Evolutionary conservation across 2,888 invertebrate species (phyloP).

Genomic region (Caradrina clavipalpis): DNA sequence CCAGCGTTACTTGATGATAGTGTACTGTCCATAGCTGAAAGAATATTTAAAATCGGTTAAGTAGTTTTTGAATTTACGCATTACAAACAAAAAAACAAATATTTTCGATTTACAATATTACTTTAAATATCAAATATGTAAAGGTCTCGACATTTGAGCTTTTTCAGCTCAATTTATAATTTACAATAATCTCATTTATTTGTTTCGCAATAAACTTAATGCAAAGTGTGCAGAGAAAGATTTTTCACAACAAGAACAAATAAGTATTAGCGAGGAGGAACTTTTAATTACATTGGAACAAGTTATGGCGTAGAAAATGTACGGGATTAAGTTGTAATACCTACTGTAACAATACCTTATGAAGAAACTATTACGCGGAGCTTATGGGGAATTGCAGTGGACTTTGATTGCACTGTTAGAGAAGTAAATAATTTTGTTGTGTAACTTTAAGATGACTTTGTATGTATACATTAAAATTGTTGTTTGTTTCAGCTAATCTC

Average conservation of each 20-base stretch:
- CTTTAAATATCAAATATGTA: no score
- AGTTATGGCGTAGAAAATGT: constrained; percentile 48
- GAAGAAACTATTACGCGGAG: constrained; percentile 35
- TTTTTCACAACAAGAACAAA: constrained; percentile 41
- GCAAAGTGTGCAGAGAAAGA: constrained; percentile 26
- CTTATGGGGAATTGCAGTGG: constrained; percentile 1
- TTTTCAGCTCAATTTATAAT: not conserved
- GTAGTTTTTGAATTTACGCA: no score
- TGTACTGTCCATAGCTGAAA: no score
- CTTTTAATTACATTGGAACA: constrained; percentile 55
- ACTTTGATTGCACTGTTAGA: not conserved
- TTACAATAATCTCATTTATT: not conserved
- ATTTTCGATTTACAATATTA: no score
- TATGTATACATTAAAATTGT: no score
- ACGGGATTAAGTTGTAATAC: constrained; percentile 30
- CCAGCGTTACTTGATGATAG: no score
- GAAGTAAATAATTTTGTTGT: not conserved
- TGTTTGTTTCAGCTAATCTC: no score
- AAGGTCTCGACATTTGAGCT: no score
- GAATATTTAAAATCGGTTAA: no score
- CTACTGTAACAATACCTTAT: constrained; percentile 5
- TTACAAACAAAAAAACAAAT: not conserved
- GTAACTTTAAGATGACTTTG: not conserved
- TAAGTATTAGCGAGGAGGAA: constrained; percentile 35
- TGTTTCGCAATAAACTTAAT: constrained; percentile 23